Percentiles rank a stretch among this genome's conserved stretches.
phyloP scores from a whole-genome alignment of 2,797 vertebrate species.

The Pygocentrus nattereri region DNA sequence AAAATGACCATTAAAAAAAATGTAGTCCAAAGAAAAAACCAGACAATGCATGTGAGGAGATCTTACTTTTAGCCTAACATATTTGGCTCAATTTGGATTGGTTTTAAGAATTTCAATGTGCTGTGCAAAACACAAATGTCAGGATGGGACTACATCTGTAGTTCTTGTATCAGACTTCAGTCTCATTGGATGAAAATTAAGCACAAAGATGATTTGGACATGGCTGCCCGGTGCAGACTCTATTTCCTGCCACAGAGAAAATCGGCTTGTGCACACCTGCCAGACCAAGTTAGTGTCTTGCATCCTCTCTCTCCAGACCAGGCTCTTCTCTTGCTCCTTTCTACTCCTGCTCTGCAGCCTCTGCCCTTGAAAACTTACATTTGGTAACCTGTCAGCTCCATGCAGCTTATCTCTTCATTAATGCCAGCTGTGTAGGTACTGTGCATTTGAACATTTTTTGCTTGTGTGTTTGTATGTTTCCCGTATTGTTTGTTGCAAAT shows the following conservation, averaged over 20 bases:
- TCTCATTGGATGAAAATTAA: not conserved
- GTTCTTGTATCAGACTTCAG: not conserved
- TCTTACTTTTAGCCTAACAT: too few species aligned
- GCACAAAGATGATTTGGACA: not conserved
- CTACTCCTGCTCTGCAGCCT: not conserved
- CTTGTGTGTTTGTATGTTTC: conserved; percentile 7
- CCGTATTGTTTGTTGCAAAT: not conserved
- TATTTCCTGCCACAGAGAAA: not conserved
- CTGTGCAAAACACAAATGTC: too few species aligned
- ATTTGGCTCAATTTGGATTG: too few species aligned
- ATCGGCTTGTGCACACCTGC: conserved; percentile 2
- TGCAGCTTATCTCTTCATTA: conserved; percentile 21
- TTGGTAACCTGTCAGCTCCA: conserved; percentile 3
- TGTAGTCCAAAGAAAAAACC: too few species aligned
- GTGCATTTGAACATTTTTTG: conserved; percentile 24
- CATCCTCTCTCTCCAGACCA: conserved; percentile 3
- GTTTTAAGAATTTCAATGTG: too few species aligned
- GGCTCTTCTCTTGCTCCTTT: not conserved
- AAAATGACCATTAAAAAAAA: too few species aligned
- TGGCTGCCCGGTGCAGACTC: not conserved
- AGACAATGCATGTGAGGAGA: too few species aligned
- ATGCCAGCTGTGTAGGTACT: conserved; percentile 10
- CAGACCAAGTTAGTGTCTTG: conserved; percentile 25
- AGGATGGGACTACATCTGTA: too few species aligned
- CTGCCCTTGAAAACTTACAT: conserved; percentile 14